phyloP scores from a whole-genome alignment of 1,140 invertebrate genomes.

The Linepithema humile region DNA sequence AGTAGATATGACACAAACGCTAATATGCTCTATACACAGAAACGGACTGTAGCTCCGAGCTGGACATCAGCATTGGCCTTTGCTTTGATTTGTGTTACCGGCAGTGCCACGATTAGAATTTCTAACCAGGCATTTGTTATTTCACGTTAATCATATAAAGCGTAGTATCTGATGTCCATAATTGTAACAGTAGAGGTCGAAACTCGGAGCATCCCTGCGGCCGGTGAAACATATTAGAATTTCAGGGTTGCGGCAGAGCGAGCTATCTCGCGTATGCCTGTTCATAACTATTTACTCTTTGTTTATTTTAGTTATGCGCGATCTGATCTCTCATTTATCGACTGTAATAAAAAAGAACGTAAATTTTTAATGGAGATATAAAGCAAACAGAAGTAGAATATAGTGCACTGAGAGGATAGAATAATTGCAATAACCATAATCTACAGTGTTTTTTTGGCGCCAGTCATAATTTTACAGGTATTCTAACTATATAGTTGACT shows the following conservation, averaged over 20 bases:
- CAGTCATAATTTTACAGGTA: no score
- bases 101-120: conserved; percentile 59
- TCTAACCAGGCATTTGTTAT: conserved; percentile 65
- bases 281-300: neutral
- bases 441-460: no score
- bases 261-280: neutral
- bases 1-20: conserved; percentile 31
- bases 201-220: neutral
- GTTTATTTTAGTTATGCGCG: neutral
- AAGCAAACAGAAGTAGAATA: neutral
- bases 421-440: no score
- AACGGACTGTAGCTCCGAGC: neutral
- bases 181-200: conserved; percentile 11
- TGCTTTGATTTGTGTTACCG: conserved; percentile 60
- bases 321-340: neutral
- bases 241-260: neutral
- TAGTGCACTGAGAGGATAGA: no score
- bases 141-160: conserved; percentile 62
- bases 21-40: conserved; percentile 46
- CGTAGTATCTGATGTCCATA: conserved; percentile 55
- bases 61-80: conserved; percentile 36
- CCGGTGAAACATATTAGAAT: neutral
- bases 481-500: no score
- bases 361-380: neutral
- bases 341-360: neutral